Evolutionary conservation across 2,113 vertebrate genomes (phyloP), one percentile per base, ranked within the genome.

Genomic region (Callipepla californica): DNA sequence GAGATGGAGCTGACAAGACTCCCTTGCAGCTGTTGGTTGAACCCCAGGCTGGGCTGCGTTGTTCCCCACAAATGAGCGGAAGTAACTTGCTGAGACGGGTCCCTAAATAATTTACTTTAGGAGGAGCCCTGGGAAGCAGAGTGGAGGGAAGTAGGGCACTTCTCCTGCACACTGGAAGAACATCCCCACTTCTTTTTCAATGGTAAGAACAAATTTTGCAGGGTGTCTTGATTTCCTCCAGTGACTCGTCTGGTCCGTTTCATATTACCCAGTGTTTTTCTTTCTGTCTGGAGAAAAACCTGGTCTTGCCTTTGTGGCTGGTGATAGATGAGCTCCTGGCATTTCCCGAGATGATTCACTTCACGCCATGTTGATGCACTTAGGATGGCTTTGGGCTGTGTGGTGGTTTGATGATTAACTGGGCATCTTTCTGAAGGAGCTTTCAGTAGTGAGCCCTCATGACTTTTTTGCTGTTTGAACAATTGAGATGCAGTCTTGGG

Each of bases 341-440:
- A 95, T 94, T 94, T 96, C 94, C 92, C 81, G 91, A 62, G 38
- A 8, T 95, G 96, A 93, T 23, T 91, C 91, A 89, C 84, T 66
- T 70, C 69, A 51, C 42, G 20, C 90, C 83, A 5, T 45, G 73
- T 80, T 63, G 74, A 48, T 84, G 58, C 19, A 12, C 79, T 85
- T 75, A 47, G 72, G 89, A 53, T 85, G 61, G 40, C 73, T 92
- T 80, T 30, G 81, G 59, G 58, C 80, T 91, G 59, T 90, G 65
- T 26, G 40, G 91, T 75, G 53, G 79, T 85, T 93, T 89, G 87
- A 53, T 95, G 58, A 94, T 91, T 76, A 92, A 58, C 74, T 36
- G 74, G 38, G 68, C 68, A 79, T 87, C 73, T 90, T 85, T 88
- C 68, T 85, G 47, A 83, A 90, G 80, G 48, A 44, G 16, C 34